Base-by-base conservation (phyloP, 2,888 invertebrate species). In the Microdon myrmicae region DNA sequence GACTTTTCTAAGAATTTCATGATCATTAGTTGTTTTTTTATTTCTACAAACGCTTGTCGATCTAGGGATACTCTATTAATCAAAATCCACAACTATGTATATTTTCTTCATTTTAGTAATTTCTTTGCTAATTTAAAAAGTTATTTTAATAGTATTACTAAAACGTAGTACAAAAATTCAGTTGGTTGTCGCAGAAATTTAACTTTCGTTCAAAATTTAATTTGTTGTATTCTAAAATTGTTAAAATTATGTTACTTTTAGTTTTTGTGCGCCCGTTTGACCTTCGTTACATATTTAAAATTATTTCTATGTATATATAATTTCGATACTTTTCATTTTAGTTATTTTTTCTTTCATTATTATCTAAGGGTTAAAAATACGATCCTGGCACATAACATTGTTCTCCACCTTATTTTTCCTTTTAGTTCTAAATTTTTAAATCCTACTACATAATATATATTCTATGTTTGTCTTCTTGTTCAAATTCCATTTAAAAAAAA, bases 81-180 rank as follows among this genome's bases (percentile, higher is more conserved):
- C 45, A 48, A 12, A 56, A 53, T 61, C 43, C 41, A 38, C 53
- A 54, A 59, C 45, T 49, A 41, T 31, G 41, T 29, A 26, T 29
- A 41, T 34, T 44, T 39, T 32, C n/a, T 34, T 22, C 38, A 20
- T 38, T 16, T 16, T 9, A 14, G n/a, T 34, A 6, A 1, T 34
- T 34, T 34, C 6, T 34, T 12, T 34, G 6, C 14, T 35, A 37
- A 6, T 35, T 37, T 17, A 20, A 16, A 26, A 32, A 8, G 49
- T 41, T 43, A 31, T 13, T 55, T 59, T 23, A 58, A 55, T 55
- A 68, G 70, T 70, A 70, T 70, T 70, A 70, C 69, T 70, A 70
- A 68, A 70, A 70, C 69, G 70, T 31, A 34, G 48, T 37, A n/a
- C 3, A 45, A 39, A 34, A 17, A 23, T 23, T 41, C 55, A 37